These are phyloP conservation scores for Enteromius thamalakanensis DNA, from an alignment of 2,797 vertebrate species.

Conservation along the genomic window DNA sequence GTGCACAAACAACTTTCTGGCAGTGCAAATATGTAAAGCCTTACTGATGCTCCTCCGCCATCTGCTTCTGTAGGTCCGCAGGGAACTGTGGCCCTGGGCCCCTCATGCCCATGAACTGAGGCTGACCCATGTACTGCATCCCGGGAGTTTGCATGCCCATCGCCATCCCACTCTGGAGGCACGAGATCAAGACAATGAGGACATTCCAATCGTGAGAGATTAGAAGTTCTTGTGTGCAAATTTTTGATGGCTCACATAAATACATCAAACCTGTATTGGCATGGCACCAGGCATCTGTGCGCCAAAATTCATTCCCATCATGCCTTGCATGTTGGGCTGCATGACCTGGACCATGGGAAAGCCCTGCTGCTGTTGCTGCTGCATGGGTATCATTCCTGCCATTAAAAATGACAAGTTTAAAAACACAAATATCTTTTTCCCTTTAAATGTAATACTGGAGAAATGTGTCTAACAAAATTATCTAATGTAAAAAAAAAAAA, in stretches of 20 bases:
- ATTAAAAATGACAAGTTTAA: neutral
- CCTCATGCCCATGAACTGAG: conserved; percentile 90
- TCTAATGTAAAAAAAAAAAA: neutral
- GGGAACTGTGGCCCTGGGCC: conserved; percentile 86
- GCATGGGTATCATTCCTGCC: conserved; percentile 91
- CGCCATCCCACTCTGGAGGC: conserved; percentile 86
- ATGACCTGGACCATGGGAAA: conserved; percentile 94
- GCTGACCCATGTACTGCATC: conserved; percentile 91
- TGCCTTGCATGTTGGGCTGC: conserved; percentile 93
- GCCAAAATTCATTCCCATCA: conserved; percentile 95
- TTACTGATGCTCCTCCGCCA: conserved; percentile 98
- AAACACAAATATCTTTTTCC: neutral
- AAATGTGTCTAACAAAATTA: neutral
- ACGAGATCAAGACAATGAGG: neutral
- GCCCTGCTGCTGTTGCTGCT: conserved; percentile 85
- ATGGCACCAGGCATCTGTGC: conserved; percentile 91
- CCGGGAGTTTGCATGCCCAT: conserved; percentile 88
- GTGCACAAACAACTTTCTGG: neutral
- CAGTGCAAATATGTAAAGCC: conserved; percentile 57
- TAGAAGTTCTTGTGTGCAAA: too few species aligned
- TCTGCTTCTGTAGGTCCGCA: conserved; percentile 95
- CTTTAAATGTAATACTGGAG: conserved; percentile 4
- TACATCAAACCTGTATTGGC: conserved; percentile 86
- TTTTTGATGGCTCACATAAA: neutral
- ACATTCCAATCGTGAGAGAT: neutral